These are phyloP conservation scores for Noctua janthe DNA, from an alignment of 2,888 invertebrate genomes.

Conservation along the genomic window DNA sequence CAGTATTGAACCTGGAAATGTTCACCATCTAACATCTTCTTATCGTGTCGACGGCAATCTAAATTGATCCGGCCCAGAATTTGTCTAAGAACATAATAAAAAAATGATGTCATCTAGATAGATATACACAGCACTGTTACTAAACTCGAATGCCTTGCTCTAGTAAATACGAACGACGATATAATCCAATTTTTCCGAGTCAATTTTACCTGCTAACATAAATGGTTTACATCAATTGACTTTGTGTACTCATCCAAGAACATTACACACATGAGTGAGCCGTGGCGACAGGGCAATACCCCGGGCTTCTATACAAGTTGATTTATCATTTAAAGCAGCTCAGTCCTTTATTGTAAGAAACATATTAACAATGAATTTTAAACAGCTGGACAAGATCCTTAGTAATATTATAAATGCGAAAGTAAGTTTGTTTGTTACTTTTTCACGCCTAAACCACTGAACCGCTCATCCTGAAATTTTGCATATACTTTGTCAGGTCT, in stretches of 20 bases:
- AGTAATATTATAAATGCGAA: no score
- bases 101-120: constrained; percentile 6
- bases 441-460: no score
- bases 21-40: background rate
- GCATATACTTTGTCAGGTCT: no score
- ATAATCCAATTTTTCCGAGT: constrained; percentile 39
- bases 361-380: background rate
- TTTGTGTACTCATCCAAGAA: constrained; percentile 26
- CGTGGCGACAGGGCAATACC: background rate
- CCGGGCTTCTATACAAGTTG: background rate
- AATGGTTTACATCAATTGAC: constrained; percentile 45
- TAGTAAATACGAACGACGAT: constrained; percentile 20
- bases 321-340: background rate
- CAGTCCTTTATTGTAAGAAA: no score
- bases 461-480: no score
- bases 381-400: background rate
- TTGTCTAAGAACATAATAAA: background rate
- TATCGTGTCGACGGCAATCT: background rate
- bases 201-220: constrained; percentile 22
- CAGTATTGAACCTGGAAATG: background rate
- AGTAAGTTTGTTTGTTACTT: no score
- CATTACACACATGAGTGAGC: constrained; percentile 18
- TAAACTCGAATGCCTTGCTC: constrained; percentile 4
- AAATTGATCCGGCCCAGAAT: background rate
- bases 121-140: constrained; percentile 3